Percentiles rank a stretch among this genome's conserved stretches.
phyloP scores from a whole-genome alignment of 2,113 vertebrate species.

The Aldabrachelys gigantea region DNA sequence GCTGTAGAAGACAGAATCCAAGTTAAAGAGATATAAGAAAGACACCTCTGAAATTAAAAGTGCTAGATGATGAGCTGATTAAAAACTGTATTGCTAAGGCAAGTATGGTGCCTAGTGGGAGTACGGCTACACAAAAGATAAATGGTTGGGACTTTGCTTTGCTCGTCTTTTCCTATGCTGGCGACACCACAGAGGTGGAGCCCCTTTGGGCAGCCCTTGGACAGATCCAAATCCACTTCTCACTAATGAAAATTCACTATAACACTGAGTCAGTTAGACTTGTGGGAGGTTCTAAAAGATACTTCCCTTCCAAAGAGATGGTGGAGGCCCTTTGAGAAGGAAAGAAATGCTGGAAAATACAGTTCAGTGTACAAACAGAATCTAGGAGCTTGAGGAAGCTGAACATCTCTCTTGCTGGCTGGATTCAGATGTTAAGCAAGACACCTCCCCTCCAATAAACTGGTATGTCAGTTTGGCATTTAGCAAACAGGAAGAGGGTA shows the following conservation, averaged over 20 bases:
- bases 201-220: rapidly evolving
- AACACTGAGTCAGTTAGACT: neutral
- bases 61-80: neutral
- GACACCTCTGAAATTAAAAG: neutral
- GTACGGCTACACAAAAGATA: neutral
- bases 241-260: neutral
- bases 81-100: neutral
- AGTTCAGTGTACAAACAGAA: neutral
- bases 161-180: neutral
- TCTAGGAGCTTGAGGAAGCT: neutral
- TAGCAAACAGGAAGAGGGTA: neutral
- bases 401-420: neutral
- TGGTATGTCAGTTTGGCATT: neutral
- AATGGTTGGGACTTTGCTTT: neutral
- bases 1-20: neutral
- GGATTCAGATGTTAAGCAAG: neutral
- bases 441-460: neutral
- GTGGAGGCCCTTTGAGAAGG: neutral
- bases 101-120: neutral
- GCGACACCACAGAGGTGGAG: neutral
- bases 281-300: neutral
- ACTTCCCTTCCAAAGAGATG: neutral
- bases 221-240: neutral
- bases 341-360: neutral
- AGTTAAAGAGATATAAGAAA: neutral